A percentile compares a stretch with the other conserved stretches of the same genome.
Conservation (phyloP, 2,888 invertebrate genomes). For the Torymus texanus region DNA sequence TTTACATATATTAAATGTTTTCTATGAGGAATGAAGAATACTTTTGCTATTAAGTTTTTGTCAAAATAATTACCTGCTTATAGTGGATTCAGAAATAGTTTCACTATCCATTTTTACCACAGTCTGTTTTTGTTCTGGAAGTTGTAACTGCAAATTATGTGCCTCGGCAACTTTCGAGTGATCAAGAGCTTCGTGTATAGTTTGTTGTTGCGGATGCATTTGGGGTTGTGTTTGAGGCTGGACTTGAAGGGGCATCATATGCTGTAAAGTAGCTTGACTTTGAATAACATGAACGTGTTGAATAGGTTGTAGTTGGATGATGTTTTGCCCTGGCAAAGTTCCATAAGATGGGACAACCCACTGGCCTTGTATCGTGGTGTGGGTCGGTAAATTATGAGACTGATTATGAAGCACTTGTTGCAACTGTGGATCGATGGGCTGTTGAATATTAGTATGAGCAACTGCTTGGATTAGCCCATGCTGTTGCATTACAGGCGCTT, state of each 20-base stretch:
- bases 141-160: conserved; percentile 65
- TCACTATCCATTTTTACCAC: conserved; percentile 62
- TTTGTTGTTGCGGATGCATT: conserved; percentile 61
- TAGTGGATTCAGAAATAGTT: conserved; percentile 61
- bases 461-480: conserved; percentile 48
- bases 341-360: conserved; percentile 55
- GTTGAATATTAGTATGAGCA: conserved; percentile 47
- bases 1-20: conserved; percentile 22
- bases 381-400: conserved; percentile 39
- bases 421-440: conserved; percentile 49
- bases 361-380: conserved; percentile 52
- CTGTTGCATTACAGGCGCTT: conserved; percentile 47
- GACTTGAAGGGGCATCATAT: conserved; percentile 54
- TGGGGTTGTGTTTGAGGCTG: conserved; percentile 46
- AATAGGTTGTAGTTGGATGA: conserved; percentile 56
- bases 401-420: conserved; percentile 55
- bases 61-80: conserved; percentile 63
- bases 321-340: conserved; percentile 53
- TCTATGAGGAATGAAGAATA: too few species aligned
- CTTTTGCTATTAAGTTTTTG: too few species aligned
- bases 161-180: conserved; percentile 58
- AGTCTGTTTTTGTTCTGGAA: conserved; percentile 66
- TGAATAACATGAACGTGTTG: conserved; percentile 57
- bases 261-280: conserved; percentile 57
- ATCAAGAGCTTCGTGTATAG: conserved; percentile 54